These are phyloP conservation scores for Scaptomyza polygonia DNA, from an alignment of 2,888 invertebrate genomes.

Conservation along the genomic window DNA sequence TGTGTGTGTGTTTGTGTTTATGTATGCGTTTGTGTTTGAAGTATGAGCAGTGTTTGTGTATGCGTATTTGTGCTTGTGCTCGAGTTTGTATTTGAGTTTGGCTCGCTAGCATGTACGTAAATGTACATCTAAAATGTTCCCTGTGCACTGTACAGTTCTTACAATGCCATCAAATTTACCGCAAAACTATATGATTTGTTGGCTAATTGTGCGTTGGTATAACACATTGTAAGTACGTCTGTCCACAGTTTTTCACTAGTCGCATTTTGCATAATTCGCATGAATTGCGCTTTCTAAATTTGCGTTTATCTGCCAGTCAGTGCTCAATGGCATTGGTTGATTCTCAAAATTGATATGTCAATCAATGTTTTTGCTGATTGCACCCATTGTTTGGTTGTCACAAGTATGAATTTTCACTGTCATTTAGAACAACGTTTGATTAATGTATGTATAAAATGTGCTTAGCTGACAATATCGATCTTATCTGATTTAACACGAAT, in stretches of 20 bases:
- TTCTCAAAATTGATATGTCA: constrained; percentile 60
- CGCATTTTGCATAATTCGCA: constrained; percentile 16
- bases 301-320: constrained; percentile 44
- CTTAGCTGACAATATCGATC: constrained; percentile 5
- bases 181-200: constrained; percentile 41
- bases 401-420: constrained; percentile 25
- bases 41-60: constrained; percentile 7
- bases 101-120: constrained; percentile 29
- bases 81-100: constrained; percentile 16
- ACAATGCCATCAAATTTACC: constrained; percentile 44
- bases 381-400: constrained; percentile 46
- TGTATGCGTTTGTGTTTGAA: constrained; percentile 11
- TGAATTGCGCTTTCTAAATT: constrained; percentile 56
- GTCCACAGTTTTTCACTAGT: constrained; percentile 6
- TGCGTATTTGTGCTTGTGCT: constrained; percentile 16
- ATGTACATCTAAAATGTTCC: constrained; percentile 35
- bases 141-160: constrained; percentile 18
- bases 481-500: constrained; percentile 33
- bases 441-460: constrained; percentile 29
- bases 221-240: constrained; percentile 1
- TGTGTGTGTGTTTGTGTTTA: not conserved
- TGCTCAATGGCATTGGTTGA: constrained; percentile 20
- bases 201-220: constrained; percentile 30
- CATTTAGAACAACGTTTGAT: constrained; percentile 28
- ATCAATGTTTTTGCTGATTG: constrained; percentile 68